phyloP scores from a whole-genome alignment of 2,113 vertebrate species.

The Aramus guarauna region DNA sequence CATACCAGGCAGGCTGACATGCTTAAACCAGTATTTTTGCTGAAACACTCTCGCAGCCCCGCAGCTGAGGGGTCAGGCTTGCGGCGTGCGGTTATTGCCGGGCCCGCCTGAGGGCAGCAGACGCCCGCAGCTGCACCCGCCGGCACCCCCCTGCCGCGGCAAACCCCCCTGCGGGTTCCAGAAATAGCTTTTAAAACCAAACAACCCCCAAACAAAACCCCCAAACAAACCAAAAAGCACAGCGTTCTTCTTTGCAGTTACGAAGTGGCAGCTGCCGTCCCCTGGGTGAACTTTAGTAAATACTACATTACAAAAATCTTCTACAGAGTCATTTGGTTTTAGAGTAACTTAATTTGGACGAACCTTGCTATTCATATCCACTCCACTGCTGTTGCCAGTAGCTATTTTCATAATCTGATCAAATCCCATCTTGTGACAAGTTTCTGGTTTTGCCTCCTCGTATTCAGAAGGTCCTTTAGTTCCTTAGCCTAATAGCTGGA shows the following conservation, averaged over 20 bases:
- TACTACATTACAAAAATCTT: neutral
- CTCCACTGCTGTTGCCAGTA: neutral
- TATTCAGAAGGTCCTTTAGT: neutral
- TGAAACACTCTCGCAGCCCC: fast-evolving
- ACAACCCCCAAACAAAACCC: fast-evolving
- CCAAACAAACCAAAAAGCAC: neutral
- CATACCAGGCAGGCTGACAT: fast-evolving
- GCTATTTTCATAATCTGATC: neutral
- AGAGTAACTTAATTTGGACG: neutral
- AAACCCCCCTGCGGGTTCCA: too few species aligned
- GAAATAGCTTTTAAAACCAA: too few species aligned
- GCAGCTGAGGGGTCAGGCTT: neutral
- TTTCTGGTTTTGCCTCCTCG: neutral
- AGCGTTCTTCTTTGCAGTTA: neutral
- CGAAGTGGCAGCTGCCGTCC: neutral
- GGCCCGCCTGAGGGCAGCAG: constrained; percentile 35
- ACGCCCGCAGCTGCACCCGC: neutral
- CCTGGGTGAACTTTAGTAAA: neutral
- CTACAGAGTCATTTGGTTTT: fast-evolving
- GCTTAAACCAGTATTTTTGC: fast-evolving
- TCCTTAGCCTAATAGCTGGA: neutral
- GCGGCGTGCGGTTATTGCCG: neutral
- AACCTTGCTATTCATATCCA: neutral
- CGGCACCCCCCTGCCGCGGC: neutral
- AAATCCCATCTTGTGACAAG: neutral